phyloP scores from a whole-genome alignment of 1,140 invertebrate species.

The Ladona fulva region DNA sequence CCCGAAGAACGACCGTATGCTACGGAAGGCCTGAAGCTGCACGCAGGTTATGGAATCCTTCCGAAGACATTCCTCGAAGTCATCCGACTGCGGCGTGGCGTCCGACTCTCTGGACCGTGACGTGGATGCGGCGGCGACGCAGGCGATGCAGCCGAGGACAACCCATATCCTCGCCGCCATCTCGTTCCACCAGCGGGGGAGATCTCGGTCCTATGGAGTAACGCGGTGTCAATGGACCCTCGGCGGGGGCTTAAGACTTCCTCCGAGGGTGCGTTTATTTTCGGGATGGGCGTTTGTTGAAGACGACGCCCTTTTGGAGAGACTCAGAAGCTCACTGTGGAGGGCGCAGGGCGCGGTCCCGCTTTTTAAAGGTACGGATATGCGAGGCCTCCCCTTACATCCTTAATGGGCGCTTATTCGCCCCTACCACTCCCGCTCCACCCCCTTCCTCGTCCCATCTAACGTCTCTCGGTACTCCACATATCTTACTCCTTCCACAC shows the following conservation, averaged over 20 bases:
- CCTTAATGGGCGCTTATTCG: background rate
- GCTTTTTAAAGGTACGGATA: background rate
- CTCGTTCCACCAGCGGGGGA: constrained; percentile 14
- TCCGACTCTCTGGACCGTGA: too few relatives aligned
- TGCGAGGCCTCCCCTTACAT: background rate
- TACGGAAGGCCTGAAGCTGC: constrained; percentile 49
- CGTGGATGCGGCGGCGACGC: constrained; percentile 12
- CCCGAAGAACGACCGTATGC: constrained; percentile 50
- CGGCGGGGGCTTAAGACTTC: background rate
- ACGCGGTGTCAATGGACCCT: background rate
- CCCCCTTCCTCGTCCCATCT: background rate
- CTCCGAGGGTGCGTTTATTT: background rate
- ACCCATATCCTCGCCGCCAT: constrained; percentile 22
- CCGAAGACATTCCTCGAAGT: constrained; percentile 44
- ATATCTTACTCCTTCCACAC: too few relatives aligned
- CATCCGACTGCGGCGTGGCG: constrained; percentile 24
- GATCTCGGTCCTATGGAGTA: too few relatives aligned
- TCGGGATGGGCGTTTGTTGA: background rate
- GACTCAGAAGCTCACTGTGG: background rate
- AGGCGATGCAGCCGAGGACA: constrained; percentile 26
- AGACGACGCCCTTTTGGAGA: background rate
- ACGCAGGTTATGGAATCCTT: constrained; percentile 57
- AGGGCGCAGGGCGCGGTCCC: background rate
- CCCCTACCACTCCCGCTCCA: background rate
- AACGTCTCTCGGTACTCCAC: background rate